Base-by-base conservation (phyloP, 2,888 invertebrate species). In the Andrena dorsata region DNA sequence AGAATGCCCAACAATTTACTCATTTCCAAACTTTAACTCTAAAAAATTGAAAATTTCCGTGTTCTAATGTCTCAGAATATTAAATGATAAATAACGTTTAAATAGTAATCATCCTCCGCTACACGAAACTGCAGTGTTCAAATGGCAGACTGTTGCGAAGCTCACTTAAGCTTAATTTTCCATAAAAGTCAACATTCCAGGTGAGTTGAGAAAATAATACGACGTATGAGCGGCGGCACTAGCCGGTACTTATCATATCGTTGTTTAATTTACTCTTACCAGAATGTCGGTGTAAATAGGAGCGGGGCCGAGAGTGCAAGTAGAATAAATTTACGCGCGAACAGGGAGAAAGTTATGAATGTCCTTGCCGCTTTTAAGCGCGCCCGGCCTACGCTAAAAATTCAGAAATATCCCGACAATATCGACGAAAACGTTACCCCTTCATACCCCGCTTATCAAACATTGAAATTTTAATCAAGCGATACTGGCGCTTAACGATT, bases 191-290 rank as follows among this genome's bases (percentile, higher is more conserved):
- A 85, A 80, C 81, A 82, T 70, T 61, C 41, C 75, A n/a, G 70
- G 58, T 56, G 68, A 86, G 84, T 77, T 84, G 76, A 70, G 88
- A 87, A 87, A 88, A 87, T 84, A 87, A 60, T 53, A 68, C 72
- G 80, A 80, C 79, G 68, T 68, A 28, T 26, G 72, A 73, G 64
- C 66, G 68, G 72, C 30, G 63, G 58, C 51, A 78, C 41, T 69
- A 77, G 83, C 66, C 80, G 73, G 76, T 73, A 83, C 73, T 82
- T 70, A 65, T 74, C 78, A 83, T 80, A 84, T 81, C 82, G 84
- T 78, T 88, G 89, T 90, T 90, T 90, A 89, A 91, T 85, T 86
- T 90, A 80, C 91, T 86, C 90, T 90, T 83, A 77, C 28, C 81
- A 49, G 73, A 75, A 85, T 74, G 83, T 78, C 75, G 82, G 58